Evolutionary conservation across 1,140 invertebrate genomes (phyloP), one percentile per base, ranked within the genome.

Genomic region (Drosophila tristis): DNA sequence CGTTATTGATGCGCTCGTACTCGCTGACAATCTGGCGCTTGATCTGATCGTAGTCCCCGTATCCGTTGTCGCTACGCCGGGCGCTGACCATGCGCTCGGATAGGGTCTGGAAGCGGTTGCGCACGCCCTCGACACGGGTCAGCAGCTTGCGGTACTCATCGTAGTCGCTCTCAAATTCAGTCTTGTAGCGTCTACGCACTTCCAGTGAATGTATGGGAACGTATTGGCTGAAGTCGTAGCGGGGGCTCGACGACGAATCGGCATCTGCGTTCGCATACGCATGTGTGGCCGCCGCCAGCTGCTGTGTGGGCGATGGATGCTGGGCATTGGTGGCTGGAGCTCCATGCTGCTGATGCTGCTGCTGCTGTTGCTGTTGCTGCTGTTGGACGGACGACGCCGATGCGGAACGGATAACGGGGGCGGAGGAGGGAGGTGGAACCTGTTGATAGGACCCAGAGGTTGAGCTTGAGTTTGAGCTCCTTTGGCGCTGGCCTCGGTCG

Each of bases 121-220:
- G 94, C 13, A 97, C 96, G 76, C 94, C 94, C 67, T 96, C 95
- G 6, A 98, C 95, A 67, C 95, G 93, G 49, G 93, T 92, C 93
- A 98, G 95, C 67, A 98, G 92, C 76, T 93, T 92, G 78, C 94
- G 93, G 93, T 98, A 98, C 92, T 98, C 97, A 54, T 94, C 94
- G 92, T 98, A 98, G 86, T 98, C 95, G 61, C 94, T 93, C 90
- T 96, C 96, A 91, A 98, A 98, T 91, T 98, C 97, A 71, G 95
- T 94, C 93, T 98, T 98, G 93, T 98, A 98, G 78, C 94, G 94
- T 67, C 95, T 94, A 78, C 97, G 94, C 93, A 97, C 96, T 77
- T 96, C 95, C 63, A 93, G 90, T 87, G 93, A 95, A 70, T 92
- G 94, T 84, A 98, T 98, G 73, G 94, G 94, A 66, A 95, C 95